phyloP scores from a whole-genome alignment of 2,797 vertebrate genomes.

The Apogon talboti region DNA sequence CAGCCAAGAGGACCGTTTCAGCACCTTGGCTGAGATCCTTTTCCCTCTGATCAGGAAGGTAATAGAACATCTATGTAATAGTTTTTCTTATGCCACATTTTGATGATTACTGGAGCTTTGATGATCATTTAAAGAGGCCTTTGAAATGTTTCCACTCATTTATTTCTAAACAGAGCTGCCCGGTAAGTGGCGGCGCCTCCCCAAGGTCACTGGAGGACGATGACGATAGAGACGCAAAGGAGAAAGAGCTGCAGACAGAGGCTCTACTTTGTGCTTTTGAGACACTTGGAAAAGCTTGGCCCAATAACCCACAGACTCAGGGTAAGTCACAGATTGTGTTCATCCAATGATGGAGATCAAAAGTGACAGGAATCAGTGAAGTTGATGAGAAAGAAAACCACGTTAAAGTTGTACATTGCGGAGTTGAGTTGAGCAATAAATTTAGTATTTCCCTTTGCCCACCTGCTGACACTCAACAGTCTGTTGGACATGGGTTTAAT shows the following conservation, averaged over 20 bases:
- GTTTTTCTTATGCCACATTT: background rate
- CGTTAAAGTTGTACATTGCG: background rate
- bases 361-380: too few species aligned
- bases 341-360: too few species aligned
- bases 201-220: constrained; percentile 77
- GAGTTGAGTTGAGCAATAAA: too few species aligned
- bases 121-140: background rate
- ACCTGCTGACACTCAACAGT: too few species aligned
- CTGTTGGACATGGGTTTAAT: too few species aligned
- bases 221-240: constrained; percentile 83
- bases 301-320: constrained; percentile 88
- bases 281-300: constrained; percentile 94
- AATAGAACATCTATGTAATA: background rate
- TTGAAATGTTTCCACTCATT: background rate
- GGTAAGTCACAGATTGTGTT: constrained; percentile 72
- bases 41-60: constrained; percentile 97
- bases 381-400: background rate
- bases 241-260: constrained; percentile 90
- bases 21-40: constrained; percentile 88
- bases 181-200: constrained; percentile 72
- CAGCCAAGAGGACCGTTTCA: constrained; percentile 91
- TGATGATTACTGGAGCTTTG: background rate
- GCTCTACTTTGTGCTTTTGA: constrained; percentile 92
- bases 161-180: constrained; percentile 83
- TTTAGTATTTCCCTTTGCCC: too few species aligned